Base-by-base conservation (phyloP, 2,113 vertebrate genomes). In the Nannospalax galili region DNA sequence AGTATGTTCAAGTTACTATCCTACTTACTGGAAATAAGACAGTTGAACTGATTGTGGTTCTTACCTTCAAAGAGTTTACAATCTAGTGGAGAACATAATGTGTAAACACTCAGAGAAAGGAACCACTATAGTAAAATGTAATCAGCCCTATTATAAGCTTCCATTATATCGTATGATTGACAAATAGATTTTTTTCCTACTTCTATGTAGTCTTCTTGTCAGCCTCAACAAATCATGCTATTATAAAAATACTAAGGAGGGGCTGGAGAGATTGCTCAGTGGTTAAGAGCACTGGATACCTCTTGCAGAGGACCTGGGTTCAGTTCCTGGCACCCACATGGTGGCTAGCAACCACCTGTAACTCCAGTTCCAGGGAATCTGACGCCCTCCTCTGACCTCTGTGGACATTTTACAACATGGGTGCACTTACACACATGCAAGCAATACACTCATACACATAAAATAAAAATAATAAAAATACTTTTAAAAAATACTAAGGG, bases 161-260 rank as follows among this genome's bases (percentile, higher is more conserved):
- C 22, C 37, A 17, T 91, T 92, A 40, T 87, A 84, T 62, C 62
- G 9, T 26, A 82, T 35, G 42, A 75, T 37, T 75, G 69, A 1
- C 37, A 75, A 88, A 62, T 40, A 64, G 26, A 64, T 88, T 84
- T 73, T 22, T 67, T 75, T 67, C 1, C 24, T 30, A 92, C 37
- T 14, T 45, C 12, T 88, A 28, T 80, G 20, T 80, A 94, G 60
- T 84, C 4, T 45, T 22, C 10, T 67, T 95, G 42, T 17, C 7
- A 90, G 10, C 24, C 48, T 35, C 22, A 74, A 90, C 32, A 92
- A 60, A 65, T 40, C 75, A 56, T 67, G 35, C 24, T 88, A 48
- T 77, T 91, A 80, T 93, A 84, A 84, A 91, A 90, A 1, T 70
- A 28, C 37, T 48, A 42, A 90, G 80, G 42, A 94, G 58, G n/a